Percentiles rank a stretch among this genome's conserved stretches.
Evolutionary conservation across 2,113 vertebrate genomes (phyloP).

Genomic region (Catharus minimus): DNA sequence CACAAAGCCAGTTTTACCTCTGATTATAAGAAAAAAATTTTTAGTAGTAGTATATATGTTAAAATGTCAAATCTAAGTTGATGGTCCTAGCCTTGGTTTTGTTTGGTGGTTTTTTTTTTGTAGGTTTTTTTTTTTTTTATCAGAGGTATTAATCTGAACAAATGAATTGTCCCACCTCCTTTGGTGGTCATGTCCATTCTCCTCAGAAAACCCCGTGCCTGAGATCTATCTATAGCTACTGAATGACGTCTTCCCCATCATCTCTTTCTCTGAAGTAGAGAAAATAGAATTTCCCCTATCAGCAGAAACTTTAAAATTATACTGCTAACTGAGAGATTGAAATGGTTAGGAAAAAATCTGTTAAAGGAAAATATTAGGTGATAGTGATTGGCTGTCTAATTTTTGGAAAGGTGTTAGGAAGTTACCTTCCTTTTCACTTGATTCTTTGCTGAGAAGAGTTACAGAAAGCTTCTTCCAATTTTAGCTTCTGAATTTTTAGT

Average conservation of each 20-base stretch:
- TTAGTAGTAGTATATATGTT: not conserved
- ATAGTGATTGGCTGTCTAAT: not conserved
- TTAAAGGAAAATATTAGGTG: not conserved
- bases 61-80: not conserved
- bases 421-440: not conserved
- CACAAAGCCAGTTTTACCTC: not conserved
- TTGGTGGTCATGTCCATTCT: not conserved
- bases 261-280: not conserved
- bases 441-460: not conserved
- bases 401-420: not conserved
- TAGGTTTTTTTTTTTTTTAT: too few relatives aligned
- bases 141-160: not conserved
- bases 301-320: not conserved
- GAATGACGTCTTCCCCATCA: not conserved
- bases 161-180: not conserved
- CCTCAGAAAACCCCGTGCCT: not conserved
- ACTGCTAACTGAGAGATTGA: not conserved
- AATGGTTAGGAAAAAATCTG: not conserved
- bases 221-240: not conserved
- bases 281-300: not conserved
- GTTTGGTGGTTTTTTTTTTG: too few relatives aligned
- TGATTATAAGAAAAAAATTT: not conserved
- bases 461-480: not conserved
- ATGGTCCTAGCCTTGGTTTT: not conserved
- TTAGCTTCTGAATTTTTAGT: constrained; percentile 13